Conservation (phyloP, 2,797 vertebrate genomes). For the Diceros bicornis region DNA sequence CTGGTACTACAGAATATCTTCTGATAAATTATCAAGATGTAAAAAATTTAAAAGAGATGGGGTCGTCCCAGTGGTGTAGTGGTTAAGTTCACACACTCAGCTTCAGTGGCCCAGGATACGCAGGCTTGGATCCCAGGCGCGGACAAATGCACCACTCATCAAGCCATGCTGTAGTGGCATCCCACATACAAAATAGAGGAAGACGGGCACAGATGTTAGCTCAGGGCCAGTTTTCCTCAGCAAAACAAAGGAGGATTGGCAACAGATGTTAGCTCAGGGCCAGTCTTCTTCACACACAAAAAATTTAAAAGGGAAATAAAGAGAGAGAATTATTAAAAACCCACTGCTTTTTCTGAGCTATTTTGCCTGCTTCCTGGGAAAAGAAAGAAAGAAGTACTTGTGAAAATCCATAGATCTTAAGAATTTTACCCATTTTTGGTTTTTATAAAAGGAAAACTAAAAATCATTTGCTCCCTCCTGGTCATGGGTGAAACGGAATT, state of each 20-base stretch:
- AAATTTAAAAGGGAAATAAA: constrained; percentile 63
- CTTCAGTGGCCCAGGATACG: no score
- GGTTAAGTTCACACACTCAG: no score
- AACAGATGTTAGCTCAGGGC: no score
- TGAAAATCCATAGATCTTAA: constrained; percentile 25
- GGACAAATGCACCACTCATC: no score
- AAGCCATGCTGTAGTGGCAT: no score
- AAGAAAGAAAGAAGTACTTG: neutral
- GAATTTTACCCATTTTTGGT: neutral
- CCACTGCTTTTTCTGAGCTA: neutral
- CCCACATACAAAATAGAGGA: no score
- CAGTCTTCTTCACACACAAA: neutral
- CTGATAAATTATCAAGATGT: constrained; percentile 64
- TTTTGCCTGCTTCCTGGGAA: neutral
- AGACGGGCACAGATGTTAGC: no score
- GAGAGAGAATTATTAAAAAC: constrained; percentile 36
- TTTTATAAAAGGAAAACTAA: neutral
- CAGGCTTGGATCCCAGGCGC: no score
- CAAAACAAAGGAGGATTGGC: no score
- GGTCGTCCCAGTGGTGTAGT: no score
- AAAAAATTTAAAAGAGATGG: neutral
- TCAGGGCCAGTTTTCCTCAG: no score
- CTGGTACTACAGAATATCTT: constrained; percentile 72
- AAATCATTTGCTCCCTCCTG: neutral
- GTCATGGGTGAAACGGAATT: neutral